Evolutionary conservation across 2,113 vertebrate species (phyloP).

Genomic region (Aspiorhynchus laticeps): DNA sequence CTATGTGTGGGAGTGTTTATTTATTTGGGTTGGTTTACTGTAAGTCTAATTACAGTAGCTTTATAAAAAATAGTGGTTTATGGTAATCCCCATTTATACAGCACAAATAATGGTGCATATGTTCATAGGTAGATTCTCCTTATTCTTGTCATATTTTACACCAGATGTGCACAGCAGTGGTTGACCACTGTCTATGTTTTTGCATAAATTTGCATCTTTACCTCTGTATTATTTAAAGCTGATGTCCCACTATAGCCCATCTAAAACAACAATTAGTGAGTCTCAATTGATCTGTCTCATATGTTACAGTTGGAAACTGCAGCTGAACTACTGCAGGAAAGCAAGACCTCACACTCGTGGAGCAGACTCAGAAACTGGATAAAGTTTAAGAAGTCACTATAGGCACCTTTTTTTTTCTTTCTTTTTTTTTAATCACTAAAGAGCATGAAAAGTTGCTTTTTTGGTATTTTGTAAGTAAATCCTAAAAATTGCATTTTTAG

Average conservation of each 20-base stretch:
- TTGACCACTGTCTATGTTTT: background rate
- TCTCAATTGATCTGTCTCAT: background rate
- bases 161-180: background rate
- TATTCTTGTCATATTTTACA: slow-evolving; percentile 18
- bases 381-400: too few relatives aligned
- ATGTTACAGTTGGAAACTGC: background rate
- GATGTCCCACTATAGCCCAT: background rate
- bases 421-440: too few relatives aligned
- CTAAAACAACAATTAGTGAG: background rate
- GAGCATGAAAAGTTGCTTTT: too few relatives aligned
- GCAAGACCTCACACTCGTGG: too few relatives aligned
- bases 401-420: too few relatives aligned
- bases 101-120: background rate
- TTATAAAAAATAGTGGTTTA: background rate
- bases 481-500: too few relatives aligned
- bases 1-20: too few relatives aligned
- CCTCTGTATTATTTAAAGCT: background rate
- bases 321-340: background rate
- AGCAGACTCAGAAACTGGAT: too few relatives aligned
- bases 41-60: background rate
- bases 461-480: too few relatives aligned
- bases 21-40: background rate
- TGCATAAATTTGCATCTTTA: background rate
- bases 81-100: background rate
- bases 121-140: background rate